phyloP scores from a whole-genome alignment of 2,113 vertebrate species.

The Grammomys dolichurus region DNA sequence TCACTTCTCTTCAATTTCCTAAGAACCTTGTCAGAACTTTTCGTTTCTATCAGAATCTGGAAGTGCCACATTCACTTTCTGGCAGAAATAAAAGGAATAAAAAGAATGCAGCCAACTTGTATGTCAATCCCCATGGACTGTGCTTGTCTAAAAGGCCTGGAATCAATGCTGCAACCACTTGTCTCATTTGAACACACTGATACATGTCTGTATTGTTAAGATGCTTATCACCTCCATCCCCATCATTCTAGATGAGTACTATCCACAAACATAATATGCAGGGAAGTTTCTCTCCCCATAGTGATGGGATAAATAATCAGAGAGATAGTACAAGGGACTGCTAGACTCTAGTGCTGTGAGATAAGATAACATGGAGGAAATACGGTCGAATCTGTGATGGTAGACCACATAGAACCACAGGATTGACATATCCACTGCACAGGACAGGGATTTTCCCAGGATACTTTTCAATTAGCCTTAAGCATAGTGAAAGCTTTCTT shows the following conservation, averaged over 20 bases:
- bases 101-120: neutral
- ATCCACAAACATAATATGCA: neutral
- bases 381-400: neutral
- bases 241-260: neutral
- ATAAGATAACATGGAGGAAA: neutral
- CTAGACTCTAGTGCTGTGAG: neutral
- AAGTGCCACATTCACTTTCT: slow-evolving; percentile 43
- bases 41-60: slow-evolving; percentile 1
- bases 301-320: neutral
- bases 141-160: neutral
- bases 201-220: neutral
- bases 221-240: neutral
- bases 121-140: neutral
- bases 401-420: neutral
- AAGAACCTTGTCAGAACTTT: neutral
- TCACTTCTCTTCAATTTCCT: neutral
- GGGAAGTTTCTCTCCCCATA: neutral
- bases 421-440: neutral
- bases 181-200: neutral
- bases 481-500: accelerated
- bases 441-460: neutral
- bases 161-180: neutral
- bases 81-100: neutral
- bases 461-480: neutral
- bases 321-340: neutral